Base-by-base conservation (phyloP, 2,797 vertebrate genomes). In the Cyprinella venusta region DNA sequence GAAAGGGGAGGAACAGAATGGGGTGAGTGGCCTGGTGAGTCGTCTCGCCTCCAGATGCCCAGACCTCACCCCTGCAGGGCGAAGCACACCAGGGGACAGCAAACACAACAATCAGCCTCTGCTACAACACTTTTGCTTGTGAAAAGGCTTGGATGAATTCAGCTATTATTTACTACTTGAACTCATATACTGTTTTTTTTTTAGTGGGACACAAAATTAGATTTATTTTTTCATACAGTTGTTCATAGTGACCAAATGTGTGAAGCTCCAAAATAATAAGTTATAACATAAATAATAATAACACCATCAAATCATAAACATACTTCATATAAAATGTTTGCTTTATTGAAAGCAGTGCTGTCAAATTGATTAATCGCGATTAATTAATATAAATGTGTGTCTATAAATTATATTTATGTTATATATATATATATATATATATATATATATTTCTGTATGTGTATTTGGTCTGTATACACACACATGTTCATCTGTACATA, bases 31-130 rank as follows among this genome's bases (percentile, higher is more conserved):
- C 40, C 48, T 24, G 6, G 74, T 74, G 69, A 83, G 80, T n/a
- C 9, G n/a, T 52, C 84, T 87, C 77, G 69, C 68, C 64, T 87
- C 40, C 59, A 87, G 79, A 85, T 89, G 88, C 89, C 81, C 82
- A 76, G 81, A 82, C 72, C 36, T 69, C 24, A 76, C 38, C 50
- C 63, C 81, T 69, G 50, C 72, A 67, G 64, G 18, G 81, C 59
- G 12, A 36, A 56, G 16, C 63, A 82, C 78, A 67, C 65, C 48
- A 21, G 54, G 80, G 48, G 24, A 64, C 45, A 76, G 65, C 30
- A 80, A 61, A 48, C 52, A 65, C n/a, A 82, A 74, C 50, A 77
- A 71, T 72, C 64, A 72, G 48, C 30, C 38, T 65, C 40, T 50
- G 13, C 52, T 26, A 18, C 61, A 48, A 5, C 19, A 52, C 48